phyloP scores from a whole-genome alignment of 2,113 vertebrate genomes.

The Loxodonta africana region DNA sequence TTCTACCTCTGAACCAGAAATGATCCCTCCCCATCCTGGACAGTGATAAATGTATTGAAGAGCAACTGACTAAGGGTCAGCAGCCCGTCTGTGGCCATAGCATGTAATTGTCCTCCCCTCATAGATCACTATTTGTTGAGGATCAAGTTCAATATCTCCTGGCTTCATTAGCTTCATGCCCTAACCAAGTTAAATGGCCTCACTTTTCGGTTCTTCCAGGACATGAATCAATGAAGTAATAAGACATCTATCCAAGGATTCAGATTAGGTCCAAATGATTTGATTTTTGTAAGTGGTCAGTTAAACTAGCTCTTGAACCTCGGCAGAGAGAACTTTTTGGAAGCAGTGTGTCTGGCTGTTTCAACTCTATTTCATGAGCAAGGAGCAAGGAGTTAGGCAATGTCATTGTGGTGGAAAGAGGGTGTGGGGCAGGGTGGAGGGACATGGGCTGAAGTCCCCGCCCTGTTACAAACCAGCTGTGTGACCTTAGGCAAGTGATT shows the following conservation, averaged over 20 bases:
- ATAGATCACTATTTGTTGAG: neutral
- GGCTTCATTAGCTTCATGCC: neutral
- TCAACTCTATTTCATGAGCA: neutral
- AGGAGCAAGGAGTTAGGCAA: neutral
- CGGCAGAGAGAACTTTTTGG: neutral
- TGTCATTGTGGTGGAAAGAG: neutral
- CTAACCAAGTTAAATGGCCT: neutral
- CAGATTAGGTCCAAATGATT: neutral
- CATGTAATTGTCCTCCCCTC: neutral
- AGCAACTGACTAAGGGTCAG: neutral
- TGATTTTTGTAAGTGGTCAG: neutral
- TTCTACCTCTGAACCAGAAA: no score
- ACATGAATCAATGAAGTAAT: neutral
- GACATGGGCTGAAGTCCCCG: neutral
- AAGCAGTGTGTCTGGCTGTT: neutral
- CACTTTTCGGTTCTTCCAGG: neutral
- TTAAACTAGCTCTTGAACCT: neutral
- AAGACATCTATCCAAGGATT: neutral
- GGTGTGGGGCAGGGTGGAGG: neutral
- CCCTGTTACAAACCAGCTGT: neutral
- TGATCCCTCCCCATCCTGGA: neutral
- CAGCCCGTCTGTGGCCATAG: neutral
- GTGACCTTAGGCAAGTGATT: no score
- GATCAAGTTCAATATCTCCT: neutral
- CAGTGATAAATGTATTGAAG: neutral